phyloP scores from a whole-genome alignment of 1,140 invertebrate genomes.

The Habropoda laboriosa region DNA sequence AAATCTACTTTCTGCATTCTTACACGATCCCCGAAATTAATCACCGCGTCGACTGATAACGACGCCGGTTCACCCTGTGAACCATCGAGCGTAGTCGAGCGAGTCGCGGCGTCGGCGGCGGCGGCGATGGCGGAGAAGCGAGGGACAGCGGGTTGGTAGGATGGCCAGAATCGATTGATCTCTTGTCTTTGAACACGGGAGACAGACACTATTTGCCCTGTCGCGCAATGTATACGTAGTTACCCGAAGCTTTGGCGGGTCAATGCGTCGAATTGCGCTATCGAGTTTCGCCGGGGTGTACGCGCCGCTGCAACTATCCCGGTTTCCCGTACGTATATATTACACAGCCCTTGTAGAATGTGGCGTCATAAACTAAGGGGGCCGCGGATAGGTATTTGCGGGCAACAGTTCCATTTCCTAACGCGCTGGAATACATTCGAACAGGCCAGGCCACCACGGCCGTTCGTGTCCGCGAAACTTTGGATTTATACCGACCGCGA shows the following conservation, averaged over 20 bases:
- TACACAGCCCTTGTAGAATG: slow-evolving; percentile 42
- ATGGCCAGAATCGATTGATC: slow-evolving; percentile 59
- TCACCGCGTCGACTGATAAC: background rate
- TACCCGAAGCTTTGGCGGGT: slow-evolving; percentile 52
- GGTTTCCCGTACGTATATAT: slow-evolving; percentile 37
- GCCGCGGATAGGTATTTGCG: slow-evolving; percentile 42
- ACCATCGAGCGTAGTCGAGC: background rate
- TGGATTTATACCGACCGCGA: slow-evolving; percentile 25
- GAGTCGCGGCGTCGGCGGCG: no score
- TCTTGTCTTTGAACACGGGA: slow-evolving; percentile 57
- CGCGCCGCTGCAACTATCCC: slow-evolving; percentile 40
- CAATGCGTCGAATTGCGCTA: slow-evolving; percentile 64
- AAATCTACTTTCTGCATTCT: no score
- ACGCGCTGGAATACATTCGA: background rate
- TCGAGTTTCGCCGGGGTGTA: slow-evolving; percentile 56
- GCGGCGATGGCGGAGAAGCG: background rate
- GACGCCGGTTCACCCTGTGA: background rate
- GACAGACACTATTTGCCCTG: slow-evolving; percentile 62
- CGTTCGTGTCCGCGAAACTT: slow-evolving; percentile 26
- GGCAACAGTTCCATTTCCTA: slow-evolving; percentile 50
- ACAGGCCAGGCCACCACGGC: background rate
- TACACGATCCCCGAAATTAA: slow-evolving; percentile 3
- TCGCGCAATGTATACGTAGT: slow-evolving; percentile 44
- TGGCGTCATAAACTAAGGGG: slow-evolving; percentile 40
- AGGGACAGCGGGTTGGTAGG: background rate